Base-by-base conservation (phyloP, 2,113 vertebrate species). In the Microcebus griseorufus region DNA sequence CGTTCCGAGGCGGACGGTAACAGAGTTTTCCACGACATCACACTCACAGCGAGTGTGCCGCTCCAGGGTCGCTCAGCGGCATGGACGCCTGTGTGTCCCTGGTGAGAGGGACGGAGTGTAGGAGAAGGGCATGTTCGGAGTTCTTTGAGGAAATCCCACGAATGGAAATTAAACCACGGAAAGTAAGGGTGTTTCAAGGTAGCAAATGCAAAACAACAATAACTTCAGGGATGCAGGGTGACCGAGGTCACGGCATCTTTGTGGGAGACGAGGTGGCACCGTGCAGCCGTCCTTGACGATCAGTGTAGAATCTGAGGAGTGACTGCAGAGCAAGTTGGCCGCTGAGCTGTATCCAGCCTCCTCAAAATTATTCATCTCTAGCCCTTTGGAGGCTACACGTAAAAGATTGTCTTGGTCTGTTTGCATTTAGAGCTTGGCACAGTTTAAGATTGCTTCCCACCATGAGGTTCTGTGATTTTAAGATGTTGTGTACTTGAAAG, bases 401-500 rank as follows among this genome's bases (percentile, higher is more conserved):
- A 23, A 80, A 88, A 69, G 80, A 67, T 3, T 16, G n/a, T 32
- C 80, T 65, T 10, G 1, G 14, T 37, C 70, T 53, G 81, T 88
- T 76, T 70, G 70, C 70, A 23, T 67, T n/a, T 22, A 27, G 22
- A 88, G 62, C 45, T 5, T 60, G 45, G 65, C 60, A 22, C 34
- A 6, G 58, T 73, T 48, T 69, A 48, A 72, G 76, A 17, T 11
- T 23, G 60, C 39, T 65, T 89, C 75, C 29, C 80, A 48, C 82
- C 45, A 2, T 2, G 16, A 53, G 29, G 23, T 9, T 12, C 93
- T 60, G 91, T 60, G 96, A 72, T 88, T 81, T 76, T 70, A 73
- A 96, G 72, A 92, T 55, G 29, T 14, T 10, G 67, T n/a, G 90
- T 60, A 83, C 97, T 97, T 97, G 97, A 98, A 98, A 95, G 82